Conservation (phyloP, 2,888 invertebrate species). For the Mellilla xanthometata region DNA sequence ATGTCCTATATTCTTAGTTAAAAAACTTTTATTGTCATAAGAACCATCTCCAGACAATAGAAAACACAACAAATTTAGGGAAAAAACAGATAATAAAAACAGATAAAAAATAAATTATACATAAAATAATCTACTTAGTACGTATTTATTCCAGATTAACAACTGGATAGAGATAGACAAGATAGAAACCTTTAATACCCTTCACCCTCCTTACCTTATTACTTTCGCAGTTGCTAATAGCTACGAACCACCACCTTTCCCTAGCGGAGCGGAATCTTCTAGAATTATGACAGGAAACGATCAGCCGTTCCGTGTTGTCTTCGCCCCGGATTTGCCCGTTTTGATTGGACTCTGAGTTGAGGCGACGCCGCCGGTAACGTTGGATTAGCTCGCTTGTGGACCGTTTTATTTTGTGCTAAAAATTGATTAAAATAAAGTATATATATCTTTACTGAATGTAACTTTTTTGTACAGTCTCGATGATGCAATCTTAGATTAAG, state of each 20-base stretch:
- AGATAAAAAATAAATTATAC: no score
- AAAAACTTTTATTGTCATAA: no score
- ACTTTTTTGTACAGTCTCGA: no score
- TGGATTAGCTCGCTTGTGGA: slow-evolving; percentile 61
- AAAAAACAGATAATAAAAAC: neutral
- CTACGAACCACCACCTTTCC: slow-evolving; percentile 97
- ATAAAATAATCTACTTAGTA: no score
- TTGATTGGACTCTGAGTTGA: slow-evolving; percentile 47
- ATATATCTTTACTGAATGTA: no score
- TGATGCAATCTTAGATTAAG: no score
- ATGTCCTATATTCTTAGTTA: no score
- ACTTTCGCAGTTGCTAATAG: slow-evolving; percentile 90
- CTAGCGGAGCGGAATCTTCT: slow-evolving; percentile 90
- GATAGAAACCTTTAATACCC: no score
- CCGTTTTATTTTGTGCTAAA: slow-evolving; percentile 69
- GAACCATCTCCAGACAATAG: no score
- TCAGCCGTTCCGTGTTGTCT: slow-evolving; percentile 48
- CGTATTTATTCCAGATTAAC: no score
- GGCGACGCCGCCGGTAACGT: slow-evolving; percentile 54
- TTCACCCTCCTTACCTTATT: slow-evolving; percentile 71
- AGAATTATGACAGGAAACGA: slow-evolving; percentile 85
- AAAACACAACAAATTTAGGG: no score
- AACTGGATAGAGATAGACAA: no score
- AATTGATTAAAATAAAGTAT: slow-evolving; percentile 4
- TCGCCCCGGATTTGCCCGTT: slow-evolving; percentile 29